Base-by-base conservation (phyloP, 2,888 invertebrate genomes). In the Cheilosia grossa region DNA sequence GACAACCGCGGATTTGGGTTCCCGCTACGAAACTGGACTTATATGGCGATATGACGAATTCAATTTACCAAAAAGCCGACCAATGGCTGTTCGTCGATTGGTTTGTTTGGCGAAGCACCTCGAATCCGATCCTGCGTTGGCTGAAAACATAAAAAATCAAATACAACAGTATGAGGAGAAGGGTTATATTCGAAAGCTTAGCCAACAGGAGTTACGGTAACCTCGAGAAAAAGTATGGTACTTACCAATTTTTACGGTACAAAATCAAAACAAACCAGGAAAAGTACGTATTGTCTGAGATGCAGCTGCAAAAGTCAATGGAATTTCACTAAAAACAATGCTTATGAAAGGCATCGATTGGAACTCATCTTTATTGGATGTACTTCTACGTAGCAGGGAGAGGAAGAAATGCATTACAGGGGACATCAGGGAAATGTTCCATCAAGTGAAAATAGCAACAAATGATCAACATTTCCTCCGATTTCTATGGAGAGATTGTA, bases 321-420 rank as follows among this genome's bases (percentile, higher is more conserved):
- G 89, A 7, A 56, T 88, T 2, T 88, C 87, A 10, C 66, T 90
- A 17, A 90, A 90, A 70, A 87, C 87, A 24, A 37, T 82, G n/a
- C 69, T 91, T 13, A 66, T 90, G 13, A 86, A 87, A 10, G 90
- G 90, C 2, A 89, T 91, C 0, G 90, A 90, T 73, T 56, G 7
- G 19, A 56, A 56, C 33, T 30, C 54, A 17, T 56, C 33, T 9
- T 33, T 33, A 17, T 13, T 33, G 6, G 54, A 10, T 21, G 61
- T 90, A 5, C 74, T 90, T 0, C 82, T 88, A 24, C 88, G 90
- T 27, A 27, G 89, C 83, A 6, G 89, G 89, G 69, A 87, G 88
- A 30, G 66, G 30, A 51, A 44, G 21, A 27, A 53, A 42, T 63
- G 15, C 42, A 54, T 47, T 56, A 24, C 33, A 15, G 67, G 77